Base-by-base conservation (phyloP, 2,888 invertebrate species). In the Timema cristinae region DNA sequence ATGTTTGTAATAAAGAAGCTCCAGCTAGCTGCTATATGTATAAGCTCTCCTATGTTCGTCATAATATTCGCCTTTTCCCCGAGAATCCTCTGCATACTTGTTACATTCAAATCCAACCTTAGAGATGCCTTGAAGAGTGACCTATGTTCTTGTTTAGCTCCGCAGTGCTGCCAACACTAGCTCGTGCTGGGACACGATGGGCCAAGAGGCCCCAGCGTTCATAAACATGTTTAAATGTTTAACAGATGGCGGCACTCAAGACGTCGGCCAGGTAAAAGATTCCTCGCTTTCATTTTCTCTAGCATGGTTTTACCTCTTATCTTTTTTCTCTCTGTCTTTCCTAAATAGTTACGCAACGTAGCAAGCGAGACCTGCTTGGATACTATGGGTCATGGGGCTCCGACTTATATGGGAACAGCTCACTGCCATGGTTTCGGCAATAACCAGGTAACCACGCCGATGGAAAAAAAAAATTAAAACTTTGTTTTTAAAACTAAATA, bases 391-490 rank as follows among this genome's bases (percentile, higher is more conserved):
- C 92, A 94, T 79, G 90, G 90, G 5, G 96, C 97, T 6, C 98
- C 98, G 68, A 92, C 89, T 76, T 89, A 94, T 75, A 93, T 98
- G 85, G 96, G 96, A 73, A 90, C 95, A 13, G 92, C 94, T 15
- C 88, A 91, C 70, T 99, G 98, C 80, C 98, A 99, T 83, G 97
- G 97, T 48, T 90, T 91, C 77, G 98, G 98, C 73, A 97, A 94
- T 80, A 98, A 97, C 85, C 91, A 90, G 86, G 88, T 89, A 81
- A 78, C 50, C 59, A 7, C 66, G 52, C 47, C 16, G 15, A 66
- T 67, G 16, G 54, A 54, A 32, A 32, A 32, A 54, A 32, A 32
- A 32, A 32, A 32, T 32, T 32, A 32, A 32, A 32, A 32, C 32
- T 32, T 32, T 32, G 32, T 32, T 32, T 32, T 32, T 1, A 32